These are phyloP conservation scores for Dromas ardeola DNA, from an alignment of 2,113 vertebrate genomes.

Conservation along the genomic window DNA sequence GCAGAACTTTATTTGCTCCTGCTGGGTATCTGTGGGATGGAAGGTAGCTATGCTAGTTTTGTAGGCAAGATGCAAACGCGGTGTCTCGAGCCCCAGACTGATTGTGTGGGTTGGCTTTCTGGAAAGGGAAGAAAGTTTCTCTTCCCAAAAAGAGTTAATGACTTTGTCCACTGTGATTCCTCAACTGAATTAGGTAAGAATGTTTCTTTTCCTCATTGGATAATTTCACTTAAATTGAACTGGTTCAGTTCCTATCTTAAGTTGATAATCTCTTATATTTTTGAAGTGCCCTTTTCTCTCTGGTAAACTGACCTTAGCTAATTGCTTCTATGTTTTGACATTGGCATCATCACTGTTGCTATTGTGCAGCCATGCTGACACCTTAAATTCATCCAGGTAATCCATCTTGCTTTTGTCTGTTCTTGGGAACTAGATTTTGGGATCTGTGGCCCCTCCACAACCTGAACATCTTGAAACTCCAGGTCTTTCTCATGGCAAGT, in stretches of 20 bases:
- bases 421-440: background rate
- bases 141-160: background rate
- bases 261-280: background rate
- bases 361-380: background rate
- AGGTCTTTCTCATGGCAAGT: background rate
- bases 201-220: background rate
- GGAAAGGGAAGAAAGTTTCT: background rate
- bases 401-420: background rate
- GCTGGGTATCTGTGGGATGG: background rate
- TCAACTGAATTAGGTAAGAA: background rate
- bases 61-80: background rate
- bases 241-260: background rate
- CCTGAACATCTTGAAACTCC: background rate
- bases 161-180: background rate
- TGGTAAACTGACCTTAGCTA: background rate
- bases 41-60: background rate
- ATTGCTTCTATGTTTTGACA: background rate
- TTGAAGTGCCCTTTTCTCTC: background rate
- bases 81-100: background rate
- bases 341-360: background rate
- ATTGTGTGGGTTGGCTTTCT: background rate
- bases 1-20: conserved; percentile 6
- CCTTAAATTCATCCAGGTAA: background rate
- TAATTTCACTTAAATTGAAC: background rate
- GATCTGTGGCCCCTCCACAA: background rate